A percentile compares a stretch with the other conserved stretches of the same genome.
These are phyloP conservation scores for Paramormyrops kingsleyae DNA, from an alignment of 2,113 vertebrate genomes.

Conservation along the genomic window DNA sequence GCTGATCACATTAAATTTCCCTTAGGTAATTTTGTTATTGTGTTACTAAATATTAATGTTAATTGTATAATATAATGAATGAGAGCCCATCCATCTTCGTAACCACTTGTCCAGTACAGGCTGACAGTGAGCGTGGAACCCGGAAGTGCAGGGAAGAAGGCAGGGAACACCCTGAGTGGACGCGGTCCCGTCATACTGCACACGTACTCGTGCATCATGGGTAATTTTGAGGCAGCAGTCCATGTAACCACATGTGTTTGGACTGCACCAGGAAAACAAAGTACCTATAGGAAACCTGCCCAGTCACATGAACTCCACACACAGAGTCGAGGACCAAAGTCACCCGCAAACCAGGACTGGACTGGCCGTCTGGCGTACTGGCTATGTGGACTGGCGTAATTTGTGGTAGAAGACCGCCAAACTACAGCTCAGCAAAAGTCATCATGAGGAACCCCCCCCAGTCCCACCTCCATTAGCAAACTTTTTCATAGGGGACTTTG, in stretches of 20 bases:
- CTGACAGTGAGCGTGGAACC: neutral
- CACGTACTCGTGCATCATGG: neutral
- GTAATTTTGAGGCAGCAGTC: neutral
- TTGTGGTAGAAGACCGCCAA: too few relatives aligned
- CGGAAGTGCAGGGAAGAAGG: neutral
- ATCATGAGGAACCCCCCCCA: too few relatives aligned
- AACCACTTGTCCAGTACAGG: neutral
- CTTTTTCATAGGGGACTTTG: neutral
- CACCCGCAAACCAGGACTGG: too few relatives aligned
- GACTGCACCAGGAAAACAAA: neutral
- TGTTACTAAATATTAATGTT: neutral
- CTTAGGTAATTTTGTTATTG: neutral
- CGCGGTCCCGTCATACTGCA: neutral
- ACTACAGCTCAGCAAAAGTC: too few relatives aligned
- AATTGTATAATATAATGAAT: neutral
- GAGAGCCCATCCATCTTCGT: neutral
- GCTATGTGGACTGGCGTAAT: too few relatives aligned
- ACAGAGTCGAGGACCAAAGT: too few relatives aligned
- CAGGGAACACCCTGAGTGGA: neutral
- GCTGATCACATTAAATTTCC: neutral
- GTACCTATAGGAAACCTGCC: neutral
- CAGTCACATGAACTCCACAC: neutral
- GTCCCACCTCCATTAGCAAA: too few relatives aligned
- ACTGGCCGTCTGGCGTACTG: too few relatives aligned
- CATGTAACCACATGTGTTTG: neutral